Evolutionary conservation across 2,888 invertebrate genomes (phyloP).

Genomic region (Pterobdella sp.): DNA sequence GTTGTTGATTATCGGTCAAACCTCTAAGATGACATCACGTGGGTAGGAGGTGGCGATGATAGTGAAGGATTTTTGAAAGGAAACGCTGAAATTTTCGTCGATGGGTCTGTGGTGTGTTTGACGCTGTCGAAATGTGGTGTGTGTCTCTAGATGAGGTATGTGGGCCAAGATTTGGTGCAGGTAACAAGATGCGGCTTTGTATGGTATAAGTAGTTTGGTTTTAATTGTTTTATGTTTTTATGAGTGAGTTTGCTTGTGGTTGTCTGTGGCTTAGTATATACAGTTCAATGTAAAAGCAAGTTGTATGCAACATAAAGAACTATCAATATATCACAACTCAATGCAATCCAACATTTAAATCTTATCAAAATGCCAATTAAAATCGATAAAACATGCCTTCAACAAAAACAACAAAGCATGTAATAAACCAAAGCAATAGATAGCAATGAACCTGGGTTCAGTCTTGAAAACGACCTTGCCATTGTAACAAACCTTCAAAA

Average conservation of each 20-base stretch:
- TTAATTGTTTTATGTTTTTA: neutral
- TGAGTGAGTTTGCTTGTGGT: neutral
- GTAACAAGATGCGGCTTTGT: neutral
- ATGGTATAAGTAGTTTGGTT: no score
- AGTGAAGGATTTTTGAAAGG: neutral
- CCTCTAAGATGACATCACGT: neutral
- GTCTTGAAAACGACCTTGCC: neutral
- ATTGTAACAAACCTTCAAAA: neutral
- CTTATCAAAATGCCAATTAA: no score
- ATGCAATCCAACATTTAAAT: no score
- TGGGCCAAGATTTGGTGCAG: no score
- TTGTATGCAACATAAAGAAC: no score
- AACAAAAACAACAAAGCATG: no score
- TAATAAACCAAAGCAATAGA: neutral
- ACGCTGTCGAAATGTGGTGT: neutral
- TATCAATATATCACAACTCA: no score
- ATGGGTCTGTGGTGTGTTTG: neutral
- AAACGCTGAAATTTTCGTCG: neutral
- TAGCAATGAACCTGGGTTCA: neutral
- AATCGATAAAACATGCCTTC: no score
- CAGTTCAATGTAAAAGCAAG: no score
- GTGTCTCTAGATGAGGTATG: neutral
- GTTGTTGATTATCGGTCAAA: no score
- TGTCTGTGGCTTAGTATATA: neutral
- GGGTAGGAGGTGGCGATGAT: neutral